Evolutionary conservation across 2,113 vertebrate genomes (phyloP).

Genomic region (Cynocephalus volans): DNA sequence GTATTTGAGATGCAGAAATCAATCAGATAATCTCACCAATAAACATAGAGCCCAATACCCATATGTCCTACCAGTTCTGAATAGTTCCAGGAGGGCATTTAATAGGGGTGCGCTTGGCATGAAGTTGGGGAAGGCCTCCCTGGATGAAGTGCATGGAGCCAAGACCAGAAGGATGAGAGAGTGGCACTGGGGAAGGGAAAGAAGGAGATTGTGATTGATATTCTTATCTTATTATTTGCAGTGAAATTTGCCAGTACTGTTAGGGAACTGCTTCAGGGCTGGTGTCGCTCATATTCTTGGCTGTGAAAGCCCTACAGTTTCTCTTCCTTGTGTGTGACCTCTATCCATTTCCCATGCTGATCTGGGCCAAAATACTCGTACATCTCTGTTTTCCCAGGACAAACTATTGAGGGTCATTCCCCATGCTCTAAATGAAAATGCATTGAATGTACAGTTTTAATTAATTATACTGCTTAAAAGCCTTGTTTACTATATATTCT

Average conservation of each 20-base stretch:
- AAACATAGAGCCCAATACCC: not conserved
- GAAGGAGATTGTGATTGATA: not conserved
- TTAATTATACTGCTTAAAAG: not conserved
- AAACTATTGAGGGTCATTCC: not conserved
- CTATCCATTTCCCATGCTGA: not conserved
- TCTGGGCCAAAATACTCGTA: not conserved
- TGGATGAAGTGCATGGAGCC: not conserved
- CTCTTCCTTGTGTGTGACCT: not conserved
- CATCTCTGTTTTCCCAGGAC: not conserved
- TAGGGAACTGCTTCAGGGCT: not conserved
- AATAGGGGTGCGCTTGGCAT: fast-evolving
- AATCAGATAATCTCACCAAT: not conserved
- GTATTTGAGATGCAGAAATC: not conserved
- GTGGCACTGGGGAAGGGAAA: no score
- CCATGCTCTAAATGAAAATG: not conserved
- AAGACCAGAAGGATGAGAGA: not conserved
- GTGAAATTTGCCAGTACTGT: not conserved
- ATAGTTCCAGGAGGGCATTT: fast-evolving
- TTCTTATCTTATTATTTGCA: not conserved
- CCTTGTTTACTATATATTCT: not conserved
- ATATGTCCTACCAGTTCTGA: fast-evolving
- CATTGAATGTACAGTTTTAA: not conserved
- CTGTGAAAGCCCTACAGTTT: not conserved
- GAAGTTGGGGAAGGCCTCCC: not conserved
- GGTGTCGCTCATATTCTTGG: not conserved